Percentiles rank a stretch among this genome's conserved stretches.
phyloP scores from a whole-genome alignment of 2,888 invertebrate species.

The Agrotis puta region DNA sequence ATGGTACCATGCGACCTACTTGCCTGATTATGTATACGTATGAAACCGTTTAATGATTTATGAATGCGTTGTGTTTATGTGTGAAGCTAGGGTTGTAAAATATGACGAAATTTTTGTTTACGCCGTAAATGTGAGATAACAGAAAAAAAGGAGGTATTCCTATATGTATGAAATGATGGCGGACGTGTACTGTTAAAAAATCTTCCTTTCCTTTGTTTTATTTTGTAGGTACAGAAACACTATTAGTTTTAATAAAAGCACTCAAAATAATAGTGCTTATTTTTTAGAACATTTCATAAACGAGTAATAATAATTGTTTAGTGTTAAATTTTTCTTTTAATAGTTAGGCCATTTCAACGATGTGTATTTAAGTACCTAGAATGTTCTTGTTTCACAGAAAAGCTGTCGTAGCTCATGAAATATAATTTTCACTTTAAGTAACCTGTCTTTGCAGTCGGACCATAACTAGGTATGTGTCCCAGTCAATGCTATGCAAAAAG shows the following conservation, averaged over 20 bases:
- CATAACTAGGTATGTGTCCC: background rate
- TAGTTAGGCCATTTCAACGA: background rate
- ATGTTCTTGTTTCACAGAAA: constrained; percentile 2
- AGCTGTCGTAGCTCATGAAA: background rate
- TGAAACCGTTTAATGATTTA: constrained; percentile 58
- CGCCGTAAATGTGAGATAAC: constrained; percentile 52
- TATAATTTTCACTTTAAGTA: background rate
- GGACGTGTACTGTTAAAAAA: constrained; percentile 25
- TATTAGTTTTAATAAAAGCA: background rate
- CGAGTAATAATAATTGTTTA: constrained; percentile 1
- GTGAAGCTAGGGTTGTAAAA: constrained; percentile 54
- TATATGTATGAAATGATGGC: constrained; percentile 41
- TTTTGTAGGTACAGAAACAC: constrained; percentile 11
- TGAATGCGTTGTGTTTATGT: constrained; percentile 57
- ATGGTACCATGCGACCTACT: constrained; percentile 48
- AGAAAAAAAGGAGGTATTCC: constrained; percentile 39
- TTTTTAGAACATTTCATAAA: no score
- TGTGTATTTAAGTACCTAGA: background rate
- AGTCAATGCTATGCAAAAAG: constrained; percentile 8
- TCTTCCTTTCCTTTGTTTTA: constrained; percentile 30
- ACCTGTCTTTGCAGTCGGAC: background rate
- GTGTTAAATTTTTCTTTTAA: constrained; percentile 3
- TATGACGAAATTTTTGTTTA: constrained; percentile 55
- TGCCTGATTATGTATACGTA: constrained; percentile 45
- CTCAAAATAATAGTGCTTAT: background rate